Evolutionary conservation across 2,888 invertebrate species (phyloP).

Genomic region (Caenorhabditis imperialis): DNA sequence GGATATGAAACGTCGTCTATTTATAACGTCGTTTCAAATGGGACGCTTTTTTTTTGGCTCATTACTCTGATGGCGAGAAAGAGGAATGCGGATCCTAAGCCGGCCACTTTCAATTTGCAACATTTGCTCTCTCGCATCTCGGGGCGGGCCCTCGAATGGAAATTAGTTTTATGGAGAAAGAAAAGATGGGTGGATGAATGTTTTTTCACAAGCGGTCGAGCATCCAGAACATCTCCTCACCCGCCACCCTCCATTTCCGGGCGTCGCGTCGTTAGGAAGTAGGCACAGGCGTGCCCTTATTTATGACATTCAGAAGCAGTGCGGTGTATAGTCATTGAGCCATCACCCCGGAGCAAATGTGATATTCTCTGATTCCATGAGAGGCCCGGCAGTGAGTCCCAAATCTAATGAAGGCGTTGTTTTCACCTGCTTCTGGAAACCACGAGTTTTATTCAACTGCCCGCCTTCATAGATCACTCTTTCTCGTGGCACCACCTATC

Average conservation of each 20-base stretch:
- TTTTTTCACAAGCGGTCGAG: too few relatives aligned
- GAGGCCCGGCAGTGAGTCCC: not conserved
- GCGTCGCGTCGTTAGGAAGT: conserved; percentile 18
- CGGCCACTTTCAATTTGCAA: conserved; percentile 48
- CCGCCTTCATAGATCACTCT: conserved; percentile 40
- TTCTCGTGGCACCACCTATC: conserved; percentile 4
- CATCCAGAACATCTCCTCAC: too few relatives aligned
- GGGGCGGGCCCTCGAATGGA: conserved; percentile 40
- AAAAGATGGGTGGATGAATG: conserved; percentile 31
- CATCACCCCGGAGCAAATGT: not conserved
- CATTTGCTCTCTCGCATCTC: conserved; percentile 34
- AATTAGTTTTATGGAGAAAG: conserved; percentile 44
- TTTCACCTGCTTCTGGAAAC: conserved; percentile 30
- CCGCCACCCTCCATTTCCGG: conserved; percentile 37
- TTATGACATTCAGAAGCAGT: too few relatives aligned
- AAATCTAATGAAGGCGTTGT: conserved; percentile 28
- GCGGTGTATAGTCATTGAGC: too few relatives aligned
- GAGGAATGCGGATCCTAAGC: conserved; percentile 22
- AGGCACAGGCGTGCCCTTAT: too few relatives aligned
- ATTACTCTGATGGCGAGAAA: conserved; percentile 29
- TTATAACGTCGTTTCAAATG: conserved; percentile 6
- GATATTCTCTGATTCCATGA: not conserved
- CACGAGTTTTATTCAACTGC: conserved; percentile 7
- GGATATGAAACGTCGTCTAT: conserved; percentile 4
- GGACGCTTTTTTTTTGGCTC: conserved; percentile 13